A percentile compares a stretch with the other conserved stretches of the same genome.
phyloP scores from a whole-genome alignment of 2,888 invertebrate species.

The Malthinus seriepunctatus region DNA sequence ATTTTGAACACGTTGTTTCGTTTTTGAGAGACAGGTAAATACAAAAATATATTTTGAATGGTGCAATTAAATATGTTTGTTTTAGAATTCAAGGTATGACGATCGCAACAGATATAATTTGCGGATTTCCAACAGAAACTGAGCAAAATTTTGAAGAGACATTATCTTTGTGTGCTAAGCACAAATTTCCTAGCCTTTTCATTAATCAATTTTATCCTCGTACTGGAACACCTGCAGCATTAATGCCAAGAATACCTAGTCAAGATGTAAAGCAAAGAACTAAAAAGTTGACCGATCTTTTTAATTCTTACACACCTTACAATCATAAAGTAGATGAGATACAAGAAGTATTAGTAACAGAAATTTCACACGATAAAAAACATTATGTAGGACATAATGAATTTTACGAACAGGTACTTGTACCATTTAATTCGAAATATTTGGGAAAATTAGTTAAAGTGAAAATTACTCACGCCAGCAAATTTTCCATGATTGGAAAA shows the following conservation, averaged over 20 bases:
- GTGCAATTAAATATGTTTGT: constrained; percentile 8
- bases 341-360: constrained; percentile 87
- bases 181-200: constrained; percentile 91
- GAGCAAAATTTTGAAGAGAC: constrained; percentile 88
- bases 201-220: constrained; percentile 98
- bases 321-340: constrained; percentile 66
- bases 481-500: constrained; percentile 78
- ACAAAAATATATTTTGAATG: not conserved
- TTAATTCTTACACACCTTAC: constrained; percentile 88
- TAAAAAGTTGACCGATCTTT: constrained; percentile 83
- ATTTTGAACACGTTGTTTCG: constrained; percentile 89
- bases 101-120: constrained; percentile 97
- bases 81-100: constrained; percentile 84
- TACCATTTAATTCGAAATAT: constrained; percentile 75
- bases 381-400: constrained; percentile 96
- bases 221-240: constrained; percentile 95
- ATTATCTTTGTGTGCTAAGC: constrained; percentile 77
- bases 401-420: constrained; percentile 88
- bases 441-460: constrained; percentile 86
- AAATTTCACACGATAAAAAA: constrained; percentile 86
- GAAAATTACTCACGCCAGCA: constrained; percentile 67
- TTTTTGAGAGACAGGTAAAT: constrained; percentile 72
- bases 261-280: constrained; percentile 90
- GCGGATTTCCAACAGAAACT: constrained; percentile 97
- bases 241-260: constrained; percentile 81